Conservation (phyloP, 2,113 vertebrate genomes). For the Oxyura jamaicensis region DNA sequence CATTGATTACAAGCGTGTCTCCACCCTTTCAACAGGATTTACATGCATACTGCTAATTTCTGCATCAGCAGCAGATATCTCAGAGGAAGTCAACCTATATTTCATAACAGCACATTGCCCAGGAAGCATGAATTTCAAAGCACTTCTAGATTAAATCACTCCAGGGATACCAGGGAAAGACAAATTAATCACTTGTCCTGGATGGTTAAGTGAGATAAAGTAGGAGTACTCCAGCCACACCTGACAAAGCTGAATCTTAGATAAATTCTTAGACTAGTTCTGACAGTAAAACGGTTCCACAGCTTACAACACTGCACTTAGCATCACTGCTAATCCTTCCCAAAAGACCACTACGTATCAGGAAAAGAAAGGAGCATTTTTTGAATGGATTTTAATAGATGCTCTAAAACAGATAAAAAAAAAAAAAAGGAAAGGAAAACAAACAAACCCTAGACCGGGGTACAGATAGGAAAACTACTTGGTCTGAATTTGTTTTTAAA, state of each 20-base stretch:
- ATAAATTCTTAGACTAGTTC: background rate
- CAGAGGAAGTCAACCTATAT: background rate
- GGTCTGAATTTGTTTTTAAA: background rate
- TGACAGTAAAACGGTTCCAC: background rate
- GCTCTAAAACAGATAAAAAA: background rate
- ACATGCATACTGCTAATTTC: background rate
- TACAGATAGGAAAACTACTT: background rate
- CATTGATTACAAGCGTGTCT: accelerated
- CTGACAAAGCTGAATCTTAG: background rate
- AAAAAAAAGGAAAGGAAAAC: background rate
- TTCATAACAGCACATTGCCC: background rate
- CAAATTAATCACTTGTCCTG: background rate
- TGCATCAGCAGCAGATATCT: background rate
- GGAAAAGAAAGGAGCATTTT: background rate
- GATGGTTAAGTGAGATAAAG: background rate
- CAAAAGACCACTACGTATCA: background rate
- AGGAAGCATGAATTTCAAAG: background rate
- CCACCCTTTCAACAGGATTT: background rate
- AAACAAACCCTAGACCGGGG: background rate
- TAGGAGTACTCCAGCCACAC: background rate
- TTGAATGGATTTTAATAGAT: background rate
- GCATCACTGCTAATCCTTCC: background rate
- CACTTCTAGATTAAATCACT: background rate
- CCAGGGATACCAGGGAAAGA: background rate
- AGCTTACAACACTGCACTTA: background rate